These are phyloP conservation scores for Actinia tenebrosa DNA, from an alignment of 64 coral and sea anemone genomes.

Conservation along the genomic window DNA sequence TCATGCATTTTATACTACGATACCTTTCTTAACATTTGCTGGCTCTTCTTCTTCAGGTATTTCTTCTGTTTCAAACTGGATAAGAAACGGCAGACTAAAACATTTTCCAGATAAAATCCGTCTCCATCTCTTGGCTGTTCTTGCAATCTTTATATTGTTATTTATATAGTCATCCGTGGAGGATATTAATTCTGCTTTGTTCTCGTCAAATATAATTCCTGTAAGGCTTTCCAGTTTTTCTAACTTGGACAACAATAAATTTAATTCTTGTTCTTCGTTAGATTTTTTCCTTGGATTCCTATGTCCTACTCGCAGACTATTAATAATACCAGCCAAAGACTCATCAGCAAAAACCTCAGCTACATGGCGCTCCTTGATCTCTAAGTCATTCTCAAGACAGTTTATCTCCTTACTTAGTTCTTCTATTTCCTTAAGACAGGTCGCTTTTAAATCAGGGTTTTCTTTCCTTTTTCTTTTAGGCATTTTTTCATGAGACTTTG, in stretches of 20 bases:
- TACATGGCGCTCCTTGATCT: slow-evolving; percentile 24
- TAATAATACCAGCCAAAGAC: neutral
- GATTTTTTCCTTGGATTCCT: neutral
- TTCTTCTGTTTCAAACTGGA: slow-evolving; percentile 12
- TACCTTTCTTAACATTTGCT: neutral
- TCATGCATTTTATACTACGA: no score
- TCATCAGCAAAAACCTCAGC: neutral
- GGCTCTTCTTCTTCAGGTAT: neutral
- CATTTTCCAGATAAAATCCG: slow-evolving; percentile 14
- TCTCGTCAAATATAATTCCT: neutral
- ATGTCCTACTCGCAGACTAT: neutral
- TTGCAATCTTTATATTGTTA: neutral
- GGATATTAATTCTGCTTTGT: neutral
- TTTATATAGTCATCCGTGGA: neutral
- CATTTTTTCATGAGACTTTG: neutral
- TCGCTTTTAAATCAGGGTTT: slow-evolving; percentile 31
- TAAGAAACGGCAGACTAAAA: neutral
- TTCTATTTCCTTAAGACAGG: slow-evolving; percentile 36
- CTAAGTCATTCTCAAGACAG: slow-evolving; percentile 55
- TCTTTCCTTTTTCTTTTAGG: slow-evolving; percentile 31
- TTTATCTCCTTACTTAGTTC: slow-evolving; percentile 55
- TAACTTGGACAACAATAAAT: neutral
- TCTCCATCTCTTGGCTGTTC: neutral
- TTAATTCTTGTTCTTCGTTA: neutral
- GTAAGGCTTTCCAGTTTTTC: slow-evolving; percentile 8